phyloP scores from a whole-genome alignment of 2,113 vertebrate genomes.

The Propithecus coquereli region DNA sequence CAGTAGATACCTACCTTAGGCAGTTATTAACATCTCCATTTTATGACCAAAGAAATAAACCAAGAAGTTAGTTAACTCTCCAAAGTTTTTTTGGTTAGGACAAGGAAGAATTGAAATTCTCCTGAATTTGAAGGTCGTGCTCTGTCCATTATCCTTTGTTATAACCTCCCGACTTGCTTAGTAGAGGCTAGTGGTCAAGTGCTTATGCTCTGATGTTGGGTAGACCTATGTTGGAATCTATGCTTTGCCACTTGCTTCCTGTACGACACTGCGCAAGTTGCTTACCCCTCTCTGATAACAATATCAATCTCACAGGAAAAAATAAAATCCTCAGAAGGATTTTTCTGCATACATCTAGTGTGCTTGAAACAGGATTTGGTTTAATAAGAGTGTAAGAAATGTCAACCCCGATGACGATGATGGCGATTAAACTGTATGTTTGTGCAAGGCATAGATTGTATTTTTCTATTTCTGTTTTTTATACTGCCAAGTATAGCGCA shows the following conservation, averaged over 20 bases:
- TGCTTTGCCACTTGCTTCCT: neutral
- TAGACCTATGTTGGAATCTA: neutral
- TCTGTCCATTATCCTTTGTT: neutral
- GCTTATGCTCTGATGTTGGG: neutral
- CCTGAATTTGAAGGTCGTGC: neutral
- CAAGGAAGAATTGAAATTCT: neutral
- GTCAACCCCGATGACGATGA: neutral
- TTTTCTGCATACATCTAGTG: neutral
- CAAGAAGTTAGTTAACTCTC: neutral
- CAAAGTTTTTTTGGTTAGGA: neutral
- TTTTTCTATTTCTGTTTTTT: neutral
- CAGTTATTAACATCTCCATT: neutral
- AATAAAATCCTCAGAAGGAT: neutral
- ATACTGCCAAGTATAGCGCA: neutral
- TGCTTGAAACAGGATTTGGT: neutral
- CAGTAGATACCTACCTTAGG: neutral
- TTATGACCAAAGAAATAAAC: neutral
- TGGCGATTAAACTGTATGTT: neutral
- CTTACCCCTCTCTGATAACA: neutral
- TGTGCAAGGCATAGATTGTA: neutral
- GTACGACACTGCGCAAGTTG: neutral
- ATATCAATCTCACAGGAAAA: neutral
- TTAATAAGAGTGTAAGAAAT: neutral
- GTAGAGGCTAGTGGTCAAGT: neutral
- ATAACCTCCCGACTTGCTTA: neutral